phyloP scores from a whole-genome alignment of 2,888 invertebrate species.

The Drosophila aldrichi region DNA sequence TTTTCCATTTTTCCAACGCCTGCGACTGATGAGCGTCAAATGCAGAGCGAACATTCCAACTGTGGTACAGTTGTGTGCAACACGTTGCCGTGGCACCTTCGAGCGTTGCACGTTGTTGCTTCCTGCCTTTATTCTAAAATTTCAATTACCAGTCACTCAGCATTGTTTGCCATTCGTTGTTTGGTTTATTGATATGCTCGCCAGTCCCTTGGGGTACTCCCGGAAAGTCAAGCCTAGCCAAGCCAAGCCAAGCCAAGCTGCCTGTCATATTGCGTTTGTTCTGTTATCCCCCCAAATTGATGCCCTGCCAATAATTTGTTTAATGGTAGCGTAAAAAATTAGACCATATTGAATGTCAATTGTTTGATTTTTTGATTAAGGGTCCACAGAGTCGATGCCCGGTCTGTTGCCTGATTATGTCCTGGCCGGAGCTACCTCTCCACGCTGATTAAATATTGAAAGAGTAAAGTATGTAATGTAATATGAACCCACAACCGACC shows the following conservation, averaged over 20 bases:
- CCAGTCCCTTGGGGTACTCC: conserved; percentile 41
- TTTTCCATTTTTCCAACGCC: conserved; percentile 47
- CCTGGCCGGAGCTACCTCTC: conserved; percentile 29
- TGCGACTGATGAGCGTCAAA: conserved; percentile 71
- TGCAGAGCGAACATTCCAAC: conserved; percentile 47
- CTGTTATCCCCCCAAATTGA: conserved; percentile 35
- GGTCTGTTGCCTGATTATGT: conserved; percentile 13
- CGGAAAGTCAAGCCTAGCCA: neutral
- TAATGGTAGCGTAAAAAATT: conserved; percentile 83
- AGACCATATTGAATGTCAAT: conserved; percentile 84
- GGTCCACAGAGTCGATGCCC: conserved; percentile 27
- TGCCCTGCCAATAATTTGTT: conserved; percentile 78
- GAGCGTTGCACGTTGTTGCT: conserved; percentile 20
- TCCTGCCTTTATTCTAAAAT: conserved; percentile 54
- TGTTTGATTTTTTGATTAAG: conserved; percentile 83
- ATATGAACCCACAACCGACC: conserved; percentile 54
- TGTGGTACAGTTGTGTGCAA: conserved; percentile 45
- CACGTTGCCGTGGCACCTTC: conserved; percentile 29
- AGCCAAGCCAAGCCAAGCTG: conserved; percentile 10
- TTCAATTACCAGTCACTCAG: conserved; percentile 66
- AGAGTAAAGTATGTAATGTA: conserved; percentile 66
- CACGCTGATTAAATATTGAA: conserved; percentile 79
- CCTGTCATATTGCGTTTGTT: conserved; percentile 63
- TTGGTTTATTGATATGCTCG: conserved; percentile 72
- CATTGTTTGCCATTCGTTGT: conserved; percentile 54